Percentiles rank a stretch among this genome's conserved stretches.
Evolutionary conservation across 2,113 vertebrate species (phyloP).

Genomic region (Eulacestoma nigropectus): DNA sequence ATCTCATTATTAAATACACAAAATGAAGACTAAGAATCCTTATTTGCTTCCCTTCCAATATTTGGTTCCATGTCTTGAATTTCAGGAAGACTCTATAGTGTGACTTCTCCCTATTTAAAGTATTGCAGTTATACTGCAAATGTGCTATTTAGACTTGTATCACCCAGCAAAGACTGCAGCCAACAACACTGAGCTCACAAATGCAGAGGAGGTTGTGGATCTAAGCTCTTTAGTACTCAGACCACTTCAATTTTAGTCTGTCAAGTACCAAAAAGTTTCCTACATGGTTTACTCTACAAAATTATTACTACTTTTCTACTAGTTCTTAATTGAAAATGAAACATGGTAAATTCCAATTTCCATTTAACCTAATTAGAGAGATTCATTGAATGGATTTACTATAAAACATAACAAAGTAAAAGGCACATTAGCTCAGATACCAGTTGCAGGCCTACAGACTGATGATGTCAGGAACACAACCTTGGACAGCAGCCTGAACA

Average conservation of each 20-base stretch:
- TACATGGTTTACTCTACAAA: background rate
- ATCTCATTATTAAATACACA: background rate
- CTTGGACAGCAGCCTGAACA: background rate
- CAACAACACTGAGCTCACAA: background rate
- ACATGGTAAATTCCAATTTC: background rate
- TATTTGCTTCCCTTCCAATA: background rate
- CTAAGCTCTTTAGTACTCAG: background rate
- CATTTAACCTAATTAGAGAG: background rate
- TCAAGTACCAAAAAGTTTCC: background rate
- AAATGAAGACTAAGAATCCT: background rate
- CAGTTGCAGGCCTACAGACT: background rate
- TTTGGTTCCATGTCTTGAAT: background rate
- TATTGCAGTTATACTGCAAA: background rate
- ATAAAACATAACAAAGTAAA: background rate
- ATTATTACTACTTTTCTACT: background rate
- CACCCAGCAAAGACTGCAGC: background rate
- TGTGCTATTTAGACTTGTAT: background rate
- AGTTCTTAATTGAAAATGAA: background rate
- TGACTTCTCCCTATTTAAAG: background rate
- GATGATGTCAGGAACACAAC: background rate
- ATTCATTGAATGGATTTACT: background rate
- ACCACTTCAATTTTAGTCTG: background rate
- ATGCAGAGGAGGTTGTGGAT: background rate
- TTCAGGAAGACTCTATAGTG: background rate
- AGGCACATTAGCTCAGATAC: background rate